These are phyloP conservation scores for Drosophila azteca DNA, from an alignment of 1,140 invertebrate species.

Conservation along the genomic window DNA sequence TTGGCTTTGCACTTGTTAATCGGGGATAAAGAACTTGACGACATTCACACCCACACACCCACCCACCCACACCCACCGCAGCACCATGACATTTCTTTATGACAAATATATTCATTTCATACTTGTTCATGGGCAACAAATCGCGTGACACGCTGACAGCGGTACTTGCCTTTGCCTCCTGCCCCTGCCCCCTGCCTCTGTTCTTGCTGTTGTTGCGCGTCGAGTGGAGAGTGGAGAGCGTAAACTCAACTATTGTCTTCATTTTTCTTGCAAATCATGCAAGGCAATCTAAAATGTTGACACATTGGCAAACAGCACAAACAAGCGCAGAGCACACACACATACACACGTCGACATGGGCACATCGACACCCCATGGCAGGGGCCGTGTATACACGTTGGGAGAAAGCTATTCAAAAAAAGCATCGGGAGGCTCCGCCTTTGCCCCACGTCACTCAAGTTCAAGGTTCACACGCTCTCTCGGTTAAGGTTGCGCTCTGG, in stretches of 20 bases:
- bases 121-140: slow-evolving; percentile 72
- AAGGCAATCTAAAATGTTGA: slow-evolving; percentile 79
- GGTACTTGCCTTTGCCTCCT: slow-evolving; percentile 45
- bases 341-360: slow-evolving; percentile 35
- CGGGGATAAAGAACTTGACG: slow-evolving; percentile 42
- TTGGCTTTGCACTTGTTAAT: slow-evolving; percentile 49
- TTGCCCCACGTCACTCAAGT: slow-evolving; percentile 70
- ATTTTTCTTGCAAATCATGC: slow-evolving; percentile 81
- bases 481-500: slow-evolving; percentile 61
- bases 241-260: slow-evolving; percentile 79
- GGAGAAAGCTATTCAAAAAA: slow-evolving; percentile 7
- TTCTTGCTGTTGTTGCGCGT: slow-evolving; percentile 26
- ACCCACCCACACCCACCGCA: slow-evolving; percentile 36
- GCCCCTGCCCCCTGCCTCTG: neutral
- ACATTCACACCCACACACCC: slow-evolving; percentile 4
- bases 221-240: slow-evolving; percentile 54
- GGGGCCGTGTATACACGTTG: too few species aligned
- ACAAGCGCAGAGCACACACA: slow-evolving; percentile 13
- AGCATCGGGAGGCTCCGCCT: slow-evolving; percentile 10
- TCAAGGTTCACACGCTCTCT: slow-evolving; percentile 67
- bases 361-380: slow-evolving; percentile 37
- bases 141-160: slow-evolving; percentile 73
- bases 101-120: slow-evolving; percentile 80
- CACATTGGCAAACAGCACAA: slow-evolving; percentile 60
- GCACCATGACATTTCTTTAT: slow-evolving; percentile 69